Evolutionary conservation across 2,113 vertebrate genomes (phyloP).

Genomic region (Paramisgurnus dabryanus): DNA sequence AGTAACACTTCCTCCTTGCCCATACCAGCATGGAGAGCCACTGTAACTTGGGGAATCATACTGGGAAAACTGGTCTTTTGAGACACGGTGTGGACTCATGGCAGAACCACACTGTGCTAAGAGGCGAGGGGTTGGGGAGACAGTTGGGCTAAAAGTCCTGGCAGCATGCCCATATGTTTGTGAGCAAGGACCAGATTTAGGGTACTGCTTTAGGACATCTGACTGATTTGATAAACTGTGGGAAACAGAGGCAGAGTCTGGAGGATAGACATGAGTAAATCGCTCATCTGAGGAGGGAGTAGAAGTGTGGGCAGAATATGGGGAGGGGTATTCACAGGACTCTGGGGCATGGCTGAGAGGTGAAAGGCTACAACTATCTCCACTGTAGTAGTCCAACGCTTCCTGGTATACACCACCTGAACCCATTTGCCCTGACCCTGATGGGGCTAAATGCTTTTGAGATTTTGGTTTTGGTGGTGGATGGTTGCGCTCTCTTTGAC

Average conservation of each 20-base stretch:
- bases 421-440: constrained; percentile 74
- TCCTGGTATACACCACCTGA: constrained; percentile 82
- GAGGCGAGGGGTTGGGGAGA: constrained; percentile 87
- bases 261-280: constrained; percentile 89
- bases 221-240: constrained; percentile 84
- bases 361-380: constrained; percentile 94
- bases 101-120: constrained; percentile 86
- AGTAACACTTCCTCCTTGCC: constrained; percentile 80
- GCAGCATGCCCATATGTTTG: constrained; percentile 78
- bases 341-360: constrained; percentile 89
- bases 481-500: constrained; percentile 85
- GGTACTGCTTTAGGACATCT: constrained; percentile 80
- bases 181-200: constrained; percentile 82
- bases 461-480: constrained; percentile 78
- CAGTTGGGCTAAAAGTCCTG: constrained; percentile 92
- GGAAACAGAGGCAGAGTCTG: constrained; percentile 84
- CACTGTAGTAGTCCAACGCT: constrained; percentile 95
- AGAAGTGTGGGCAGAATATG: constrained; percentile 94
- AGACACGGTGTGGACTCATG: constrained; percentile 79
- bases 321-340: constrained; percentile 92
- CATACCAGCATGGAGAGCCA: constrained; percentile 94
- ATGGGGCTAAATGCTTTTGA: constrained; percentile 74
- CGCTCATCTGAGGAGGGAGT: constrained; percentile 93
- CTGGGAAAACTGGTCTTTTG: constrained; percentile 89
- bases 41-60: constrained; percentile 97